A percentile compares a stretch with the other conserved stretches of the same genome.
phyloP scores from a whole-genome alignment of 2,113 vertebrate genomes.

The Fregetta grallaria region DNA sequence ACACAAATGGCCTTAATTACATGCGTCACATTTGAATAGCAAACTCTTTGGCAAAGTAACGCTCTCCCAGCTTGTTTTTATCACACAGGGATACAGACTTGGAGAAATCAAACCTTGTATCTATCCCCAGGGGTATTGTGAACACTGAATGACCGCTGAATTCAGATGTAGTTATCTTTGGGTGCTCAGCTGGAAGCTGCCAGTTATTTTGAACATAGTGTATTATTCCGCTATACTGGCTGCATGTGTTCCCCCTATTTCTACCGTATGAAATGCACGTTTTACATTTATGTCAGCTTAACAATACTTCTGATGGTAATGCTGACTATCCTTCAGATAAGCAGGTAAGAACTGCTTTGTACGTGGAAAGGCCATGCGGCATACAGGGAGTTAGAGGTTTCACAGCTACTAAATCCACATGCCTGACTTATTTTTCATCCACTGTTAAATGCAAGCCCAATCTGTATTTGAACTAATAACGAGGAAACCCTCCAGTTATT shows the following conservation, averaged over 20 bases:
- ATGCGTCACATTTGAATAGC: neutral
- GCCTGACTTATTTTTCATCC: neutral
- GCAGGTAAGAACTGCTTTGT: neutral
- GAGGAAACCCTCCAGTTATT: neutral
- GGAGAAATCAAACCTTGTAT: neutral
- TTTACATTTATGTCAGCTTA: neutral
- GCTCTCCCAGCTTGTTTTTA: neutral
- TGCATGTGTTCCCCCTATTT: rapidly evolving
- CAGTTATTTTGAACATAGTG: neutral
- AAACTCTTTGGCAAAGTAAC: neutral
- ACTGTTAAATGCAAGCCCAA: neutral
- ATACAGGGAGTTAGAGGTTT: neutral
- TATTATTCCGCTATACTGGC: neutral
- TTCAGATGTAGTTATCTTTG: neutral
- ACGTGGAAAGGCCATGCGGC: rapidly evolving
- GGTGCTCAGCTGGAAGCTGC: neutral
- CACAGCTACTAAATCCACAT: neutral
- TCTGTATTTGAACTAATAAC: neutral
- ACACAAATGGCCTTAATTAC: neutral
- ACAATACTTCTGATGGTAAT: neutral
- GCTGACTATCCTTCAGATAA: neutral
- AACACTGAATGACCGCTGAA: neutral
- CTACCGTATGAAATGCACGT: neutral
- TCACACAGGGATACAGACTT: neutral
- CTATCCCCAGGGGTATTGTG: neutral